Percentiles rank a stretch among this genome's conserved stretches.
Conservation (phyloP, 2,113 vertebrate species). For the Rhipidura dahli region DNA sequence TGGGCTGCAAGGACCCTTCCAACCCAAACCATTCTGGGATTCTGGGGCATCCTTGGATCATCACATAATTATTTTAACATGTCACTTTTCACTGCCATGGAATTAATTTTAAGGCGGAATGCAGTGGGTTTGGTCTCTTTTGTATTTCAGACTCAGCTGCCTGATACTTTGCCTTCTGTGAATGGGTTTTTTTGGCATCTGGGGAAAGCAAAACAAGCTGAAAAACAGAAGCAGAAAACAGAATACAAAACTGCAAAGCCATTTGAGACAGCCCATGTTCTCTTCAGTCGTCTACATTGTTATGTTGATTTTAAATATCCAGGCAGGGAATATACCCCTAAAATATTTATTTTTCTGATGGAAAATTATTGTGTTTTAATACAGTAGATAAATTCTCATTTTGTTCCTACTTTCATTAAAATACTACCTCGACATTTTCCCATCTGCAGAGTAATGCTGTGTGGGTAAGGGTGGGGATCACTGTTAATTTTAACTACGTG, state of each 20-base stretch:
- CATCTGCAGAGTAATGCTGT: neutral
- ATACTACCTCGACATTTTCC: neutral
- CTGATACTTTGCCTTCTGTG: neutral
- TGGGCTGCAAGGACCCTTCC: neutral
- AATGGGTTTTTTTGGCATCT: neutral
- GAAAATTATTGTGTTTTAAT: neutral
- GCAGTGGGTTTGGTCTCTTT: neutral
- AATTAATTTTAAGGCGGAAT: neutral
- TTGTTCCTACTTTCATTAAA: neutral
- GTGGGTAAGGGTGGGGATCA: rapidly evolving
- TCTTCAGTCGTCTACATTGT: neutral
- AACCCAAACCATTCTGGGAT: rapidly evolving
- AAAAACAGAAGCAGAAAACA: neutral
- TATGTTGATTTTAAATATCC: neutral
- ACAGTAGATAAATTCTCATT: neutral
- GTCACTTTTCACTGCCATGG: neutral
- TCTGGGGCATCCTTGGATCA: neutral
- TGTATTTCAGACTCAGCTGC: neutral
- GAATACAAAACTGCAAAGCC: neutral
- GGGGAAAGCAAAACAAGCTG: neutral
- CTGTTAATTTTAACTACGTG: neutral
- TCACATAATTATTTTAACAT: neutral
- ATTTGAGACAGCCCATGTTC: neutral
- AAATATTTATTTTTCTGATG: neutral
- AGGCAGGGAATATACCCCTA: neutral